A percentile compares a stretch with the other conserved stretches of the same genome.
Evolutionary conservation across 2,113 vertebrate genomes (phyloP).

Genomic region (Erythrocercus mccallii): DNA sequence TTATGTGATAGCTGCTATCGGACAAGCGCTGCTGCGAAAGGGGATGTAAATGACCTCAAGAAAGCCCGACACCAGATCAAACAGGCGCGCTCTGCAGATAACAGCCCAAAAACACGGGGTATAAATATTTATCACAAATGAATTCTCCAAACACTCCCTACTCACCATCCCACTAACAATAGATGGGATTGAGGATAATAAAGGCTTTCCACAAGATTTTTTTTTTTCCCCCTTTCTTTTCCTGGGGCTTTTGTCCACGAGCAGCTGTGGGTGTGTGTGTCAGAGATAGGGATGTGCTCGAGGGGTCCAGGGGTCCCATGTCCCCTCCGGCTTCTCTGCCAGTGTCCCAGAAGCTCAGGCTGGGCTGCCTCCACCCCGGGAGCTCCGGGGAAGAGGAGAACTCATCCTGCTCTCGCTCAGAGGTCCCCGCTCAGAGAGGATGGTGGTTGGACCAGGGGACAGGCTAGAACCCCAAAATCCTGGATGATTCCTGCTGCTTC

Average conservation of each 20-base stretch:
- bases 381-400: background rate
- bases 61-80: slow-evolving; percentile 50
- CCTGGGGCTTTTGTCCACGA: background rate
- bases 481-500: background rate
- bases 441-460: background rate
- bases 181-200: slow-evolving; percentile 45
- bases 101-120: slow-evolving; percentile 46
- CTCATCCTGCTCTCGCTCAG: background rate
- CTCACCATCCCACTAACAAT: slow-evolving; percentile 23
- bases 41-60: slow-evolving; percentile 58
- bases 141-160: slow-evolving; percentile 29
- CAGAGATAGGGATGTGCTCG: background rate
- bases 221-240: background rate
- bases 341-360: background rate
- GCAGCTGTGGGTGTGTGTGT: background rate
- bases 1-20: slow-evolving; percentile 64
- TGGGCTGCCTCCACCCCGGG: rapidly evolving
- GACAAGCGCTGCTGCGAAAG: slow-evolving; percentile 26
- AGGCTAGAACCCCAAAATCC: background rate
- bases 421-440: background rate
- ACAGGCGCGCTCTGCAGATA: slow-evolving; percentile 53
- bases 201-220: background rate
- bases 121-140: slow-evolving; percentile 65
- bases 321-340: background rate
- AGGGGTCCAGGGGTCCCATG: rapidly evolving